A percentile compares a stretch with the other conserved stretches of the same genome.
These are phyloP conservation scores for Cavia aperea DNA, from an alignment of 2,113 vertebrate species.

Conservation along the genomic window DNA sequence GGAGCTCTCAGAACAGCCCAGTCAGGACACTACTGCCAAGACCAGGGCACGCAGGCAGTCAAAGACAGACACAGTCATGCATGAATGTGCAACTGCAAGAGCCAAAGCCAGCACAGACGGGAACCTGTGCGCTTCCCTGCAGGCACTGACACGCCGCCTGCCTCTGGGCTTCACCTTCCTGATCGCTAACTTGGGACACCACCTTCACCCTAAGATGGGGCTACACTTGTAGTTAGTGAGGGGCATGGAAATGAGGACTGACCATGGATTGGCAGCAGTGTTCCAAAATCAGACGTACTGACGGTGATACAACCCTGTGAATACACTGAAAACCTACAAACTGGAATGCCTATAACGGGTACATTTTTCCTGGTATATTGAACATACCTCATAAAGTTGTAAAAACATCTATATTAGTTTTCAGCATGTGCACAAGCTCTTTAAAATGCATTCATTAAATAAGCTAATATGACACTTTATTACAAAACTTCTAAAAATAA, in stretches of 20 bases:
- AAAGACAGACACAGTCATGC: not conserved
- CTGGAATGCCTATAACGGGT: not conserved
- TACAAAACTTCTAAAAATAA: slow-evolving; percentile 16
- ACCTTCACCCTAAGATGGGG: not conserved
- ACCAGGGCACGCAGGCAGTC: not conserved
- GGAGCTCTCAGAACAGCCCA: not conserved
- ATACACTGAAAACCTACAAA: not conserved
- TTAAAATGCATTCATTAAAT: not conserved
- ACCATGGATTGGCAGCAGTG: no score
- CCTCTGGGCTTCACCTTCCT: not conserved
- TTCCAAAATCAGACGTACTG: not conserved
- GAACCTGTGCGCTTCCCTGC: not conserved
- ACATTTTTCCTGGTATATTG: not conserved
- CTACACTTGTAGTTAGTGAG: not conserved
- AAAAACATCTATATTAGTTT: not conserved
- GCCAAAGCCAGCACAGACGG: not conserved
- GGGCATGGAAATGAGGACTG: not conserved
- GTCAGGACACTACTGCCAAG: not conserved
- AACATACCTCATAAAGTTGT: not conserved
- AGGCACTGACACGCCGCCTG: not conserved
- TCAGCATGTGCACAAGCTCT: not conserved
- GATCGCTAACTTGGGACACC: not conserved
- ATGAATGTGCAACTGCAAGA: not conserved
- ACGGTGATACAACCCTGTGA: not conserved
- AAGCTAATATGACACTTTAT: not conserved